Percentiles rank a stretch among this genome's conserved stretches.
These are phyloP conservation scores for Henricia sp. DNA, from an alignment of 53 echinoderm and acorn worm species.

Conservation along the genomic window DNA sequence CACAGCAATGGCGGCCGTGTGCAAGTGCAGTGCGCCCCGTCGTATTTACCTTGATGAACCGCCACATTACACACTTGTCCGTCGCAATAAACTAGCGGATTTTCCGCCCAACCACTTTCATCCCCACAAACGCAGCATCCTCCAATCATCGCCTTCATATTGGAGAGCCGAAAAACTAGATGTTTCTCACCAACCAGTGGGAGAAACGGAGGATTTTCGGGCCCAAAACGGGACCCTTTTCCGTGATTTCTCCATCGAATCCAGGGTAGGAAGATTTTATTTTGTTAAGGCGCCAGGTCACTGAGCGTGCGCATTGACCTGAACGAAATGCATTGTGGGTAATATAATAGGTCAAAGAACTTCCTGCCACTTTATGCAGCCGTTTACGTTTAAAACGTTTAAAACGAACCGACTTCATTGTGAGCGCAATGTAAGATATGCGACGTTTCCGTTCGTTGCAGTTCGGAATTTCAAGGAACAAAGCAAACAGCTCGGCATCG, in stretches of 20 bases:
- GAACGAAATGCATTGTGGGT: constrained; percentile 63
- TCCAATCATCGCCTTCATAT: constrained; percentile 99
- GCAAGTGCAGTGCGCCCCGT: too few species aligned
- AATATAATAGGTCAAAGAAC: constrained; percentile 47
- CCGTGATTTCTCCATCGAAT: constrained; percentile 54
- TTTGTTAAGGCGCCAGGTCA: constrained; percentile 94
- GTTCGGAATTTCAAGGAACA: too few species aligned
- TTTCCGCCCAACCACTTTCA: constrained; percentile 99
- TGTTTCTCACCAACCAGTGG: constrained; percentile 60
- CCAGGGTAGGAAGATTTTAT: constrained; percentile 70
- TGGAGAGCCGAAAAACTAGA: constrained; percentile 50
- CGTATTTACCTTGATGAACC: constrained; percentile 93
- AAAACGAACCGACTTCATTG: too few species aligned
- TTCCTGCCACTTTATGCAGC: too few species aligned
- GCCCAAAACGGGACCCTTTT: constrained; percentile 58
- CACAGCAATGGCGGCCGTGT: too few species aligned
- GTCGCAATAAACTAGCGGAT: constrained; percentile 98
- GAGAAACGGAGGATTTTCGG: constrained; percentile 54
- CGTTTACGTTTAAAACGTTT: too few species aligned
- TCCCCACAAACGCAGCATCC: constrained; percentile 99
- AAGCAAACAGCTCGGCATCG: too few species aligned
- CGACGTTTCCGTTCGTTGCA: too few species aligned
- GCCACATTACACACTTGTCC: constrained; percentile 99
- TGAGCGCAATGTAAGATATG: too few species aligned
- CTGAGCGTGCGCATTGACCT: constrained; percentile 91